Conservation (phyloP, 2,888 invertebrate genomes). For the Spilosoma lubricipeda region DNA sequence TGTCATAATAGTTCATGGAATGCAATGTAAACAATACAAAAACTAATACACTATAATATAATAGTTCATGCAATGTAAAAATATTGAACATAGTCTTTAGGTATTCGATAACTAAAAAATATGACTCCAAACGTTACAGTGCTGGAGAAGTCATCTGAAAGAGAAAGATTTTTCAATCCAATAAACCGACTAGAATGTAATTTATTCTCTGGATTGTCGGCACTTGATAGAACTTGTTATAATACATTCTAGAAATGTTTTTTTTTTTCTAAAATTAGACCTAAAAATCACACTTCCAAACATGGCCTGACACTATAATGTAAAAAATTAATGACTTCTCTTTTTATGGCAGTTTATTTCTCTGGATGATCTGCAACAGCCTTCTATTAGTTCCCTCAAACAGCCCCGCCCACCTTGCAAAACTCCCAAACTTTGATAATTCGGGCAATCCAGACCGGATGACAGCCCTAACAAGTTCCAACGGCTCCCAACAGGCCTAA, state of each 20-base stretch:
- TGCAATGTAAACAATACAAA: no score
- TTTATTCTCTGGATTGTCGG: no score
- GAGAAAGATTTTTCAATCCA: not conserved
- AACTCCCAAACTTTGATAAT: constrained; percentile 12
- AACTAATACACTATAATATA: no score
- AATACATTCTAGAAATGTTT: no score
- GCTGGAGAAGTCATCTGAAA: not conserved
- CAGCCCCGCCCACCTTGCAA: not conserved
- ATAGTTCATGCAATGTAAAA: no score
- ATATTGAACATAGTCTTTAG: no score
- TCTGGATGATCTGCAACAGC: not conserved
- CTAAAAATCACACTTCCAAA: not conserved
- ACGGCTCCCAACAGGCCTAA: constrained; percentile 37
- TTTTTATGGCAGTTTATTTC: not conserved
- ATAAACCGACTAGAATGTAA: no score
- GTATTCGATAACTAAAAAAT: no score
- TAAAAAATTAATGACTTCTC: not conserved
- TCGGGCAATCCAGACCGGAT: not conserved
- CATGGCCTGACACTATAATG: not conserved
- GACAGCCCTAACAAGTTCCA: constrained; percentile 29
- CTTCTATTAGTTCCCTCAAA: not conserved
- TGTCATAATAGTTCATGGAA: no score
- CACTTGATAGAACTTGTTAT: no score
- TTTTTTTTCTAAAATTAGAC: not conserved
- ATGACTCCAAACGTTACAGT: no score